Conservation (phyloP, 1,140 invertebrate genomes). For the Microplitis mediator region DNA sequence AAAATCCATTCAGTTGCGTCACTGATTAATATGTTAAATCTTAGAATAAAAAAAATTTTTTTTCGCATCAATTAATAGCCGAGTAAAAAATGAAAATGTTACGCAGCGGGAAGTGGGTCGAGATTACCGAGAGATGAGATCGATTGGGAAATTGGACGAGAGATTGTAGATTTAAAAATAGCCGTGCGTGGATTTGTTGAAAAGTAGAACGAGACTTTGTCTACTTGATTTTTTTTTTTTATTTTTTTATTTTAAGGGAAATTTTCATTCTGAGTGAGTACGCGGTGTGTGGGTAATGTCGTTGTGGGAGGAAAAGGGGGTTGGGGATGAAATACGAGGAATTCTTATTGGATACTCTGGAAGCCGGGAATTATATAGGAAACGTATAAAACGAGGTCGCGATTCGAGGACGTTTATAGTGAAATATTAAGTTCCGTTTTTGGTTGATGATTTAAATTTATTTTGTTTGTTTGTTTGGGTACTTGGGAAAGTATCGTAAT, state of each 20-base stretch:
- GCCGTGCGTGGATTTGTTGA: background rate
- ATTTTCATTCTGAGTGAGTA: conserved; percentile 7
- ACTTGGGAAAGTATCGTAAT: too few relatives aligned
- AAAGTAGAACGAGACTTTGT: background rate
- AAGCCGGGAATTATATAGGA: background rate
- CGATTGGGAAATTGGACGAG: background rate
- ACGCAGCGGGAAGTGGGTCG: too few relatives aligned
- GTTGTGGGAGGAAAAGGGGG: background rate
- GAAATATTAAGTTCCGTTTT: conserved; percentile 4
- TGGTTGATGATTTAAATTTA: background rate
- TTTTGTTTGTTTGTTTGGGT: background rate
- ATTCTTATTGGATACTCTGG: conserved; percentile 25
- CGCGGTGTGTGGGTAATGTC: background rate
- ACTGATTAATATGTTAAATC: too few relatives aligned
- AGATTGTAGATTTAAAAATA: background rate
- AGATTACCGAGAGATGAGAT: background rate
- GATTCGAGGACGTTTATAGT: conserved; percentile 7
- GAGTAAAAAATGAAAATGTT: too few relatives aligned
- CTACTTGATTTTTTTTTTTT: background rate
- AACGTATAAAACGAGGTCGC: conserved; percentile 1
- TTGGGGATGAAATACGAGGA: conserved; percentile 20
- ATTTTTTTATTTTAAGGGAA: background rate
- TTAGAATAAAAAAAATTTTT: too few relatives aligned
- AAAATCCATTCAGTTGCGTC: too few relatives aligned
- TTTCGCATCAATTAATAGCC: too few relatives aligned